Conservation (phyloP, 2,113 vertebrate species). For the Rhagologus leucostigma region DNA sequence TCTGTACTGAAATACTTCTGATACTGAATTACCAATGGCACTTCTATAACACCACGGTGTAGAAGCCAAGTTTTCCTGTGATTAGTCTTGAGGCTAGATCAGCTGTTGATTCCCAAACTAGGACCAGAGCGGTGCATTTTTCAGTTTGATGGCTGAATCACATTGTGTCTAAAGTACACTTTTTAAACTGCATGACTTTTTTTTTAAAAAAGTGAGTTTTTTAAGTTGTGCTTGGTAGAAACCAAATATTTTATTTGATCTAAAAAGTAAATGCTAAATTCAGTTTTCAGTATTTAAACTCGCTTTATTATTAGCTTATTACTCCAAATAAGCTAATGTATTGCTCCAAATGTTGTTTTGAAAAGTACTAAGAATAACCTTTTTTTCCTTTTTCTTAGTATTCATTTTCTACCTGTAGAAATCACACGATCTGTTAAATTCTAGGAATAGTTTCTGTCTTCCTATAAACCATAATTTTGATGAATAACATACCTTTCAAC, state of each 20-base stretch:
- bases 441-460: background rate
- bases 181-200: background rate
- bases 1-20: background rate
- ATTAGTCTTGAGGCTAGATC: background rate
- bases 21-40: background rate
- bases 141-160: background rate
- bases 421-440: background rate
- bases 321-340: background rate
- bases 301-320: background rate
- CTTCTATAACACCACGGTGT: background rate
- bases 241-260: background rate
- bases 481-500: background rate
- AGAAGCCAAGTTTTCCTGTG: background rate
- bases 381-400: background rate
- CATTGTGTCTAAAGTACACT: background rate
- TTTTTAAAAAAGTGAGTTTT: background rate
- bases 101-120: background rate
- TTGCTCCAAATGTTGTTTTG: background rate
- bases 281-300: background rate
- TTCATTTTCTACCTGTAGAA: background rate
- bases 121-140: background rate
- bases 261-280: background rate
- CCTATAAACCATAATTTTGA: background rate
- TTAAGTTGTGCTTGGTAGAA: background rate
- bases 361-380: background rate